A percentile compares a stretch with the other conserved stretches of the same genome.
phyloP scores from a whole-genome alignment of 2,888 invertebrate genomes.

The Clanis bilineata region DNA sequence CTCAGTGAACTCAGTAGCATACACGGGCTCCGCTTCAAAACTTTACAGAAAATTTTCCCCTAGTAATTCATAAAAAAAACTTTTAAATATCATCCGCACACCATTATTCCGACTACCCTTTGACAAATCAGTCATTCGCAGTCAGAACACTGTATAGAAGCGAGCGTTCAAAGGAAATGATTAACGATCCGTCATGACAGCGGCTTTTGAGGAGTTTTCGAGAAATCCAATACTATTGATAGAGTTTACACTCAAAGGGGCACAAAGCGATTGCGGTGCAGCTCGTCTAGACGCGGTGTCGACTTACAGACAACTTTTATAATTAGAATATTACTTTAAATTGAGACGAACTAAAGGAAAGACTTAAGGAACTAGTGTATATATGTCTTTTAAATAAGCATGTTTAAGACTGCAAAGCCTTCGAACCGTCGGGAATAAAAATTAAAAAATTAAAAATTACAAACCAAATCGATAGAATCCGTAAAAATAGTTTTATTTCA shows the following conservation, averaged over 20 bases:
- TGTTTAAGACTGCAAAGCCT: too few relatives aligned
- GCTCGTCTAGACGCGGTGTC: constrained; percentile 4
- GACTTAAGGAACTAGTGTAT: background rate
- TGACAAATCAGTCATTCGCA: constrained; percentile 13
- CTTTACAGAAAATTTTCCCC: background rate
- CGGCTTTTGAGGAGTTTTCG: constrained; percentile 24
- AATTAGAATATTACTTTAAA: background rate
- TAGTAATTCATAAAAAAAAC: constrained; percentile 4
- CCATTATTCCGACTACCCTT: constrained; percentile 8
- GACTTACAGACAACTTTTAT: constrained; percentile 8
- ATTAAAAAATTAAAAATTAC: too few relatives aligned
- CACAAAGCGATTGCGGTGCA: background rate
- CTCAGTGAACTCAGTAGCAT: background rate
- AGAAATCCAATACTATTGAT: constrained; percentile 59
- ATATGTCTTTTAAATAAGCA: background rate
- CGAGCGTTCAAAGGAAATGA: constrained; percentile 48
- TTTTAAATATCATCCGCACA: constrained; percentile 5
- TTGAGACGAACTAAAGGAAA: background rate
- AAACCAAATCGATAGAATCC: too few relatives aligned
- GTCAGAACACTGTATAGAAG: constrained; percentile 8
- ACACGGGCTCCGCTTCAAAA: background rate
- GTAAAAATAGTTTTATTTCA: too few relatives aligned
- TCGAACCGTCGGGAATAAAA: too few relatives aligned
- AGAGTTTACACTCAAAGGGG: constrained; percentile 36
- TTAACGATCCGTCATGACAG: constrained; percentile 45